phyloP scores from a whole-genome alignment of 2,888 invertebrate species.

The Acleris emargana region DNA sequence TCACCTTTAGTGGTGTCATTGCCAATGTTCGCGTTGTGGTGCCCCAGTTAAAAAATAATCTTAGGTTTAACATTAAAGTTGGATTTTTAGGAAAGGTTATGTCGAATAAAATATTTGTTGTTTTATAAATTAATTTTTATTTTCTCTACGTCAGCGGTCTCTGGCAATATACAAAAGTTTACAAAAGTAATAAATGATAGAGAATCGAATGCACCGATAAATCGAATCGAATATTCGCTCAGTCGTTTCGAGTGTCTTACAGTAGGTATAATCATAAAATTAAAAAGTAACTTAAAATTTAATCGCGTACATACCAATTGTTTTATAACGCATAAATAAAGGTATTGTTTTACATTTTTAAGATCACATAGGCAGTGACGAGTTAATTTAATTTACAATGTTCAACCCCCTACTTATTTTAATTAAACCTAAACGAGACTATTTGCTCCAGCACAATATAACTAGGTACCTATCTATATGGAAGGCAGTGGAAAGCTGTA shows the following conservation, averaged over 20 bases:
- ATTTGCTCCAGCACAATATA: not conserved
- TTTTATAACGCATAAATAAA: conserved; percentile 4
- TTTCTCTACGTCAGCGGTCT: conserved; percentile 21
- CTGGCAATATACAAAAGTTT: conserved; percentile 27
- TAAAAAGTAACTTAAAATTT: conserved; percentile 2
- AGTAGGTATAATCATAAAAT: not conserved
- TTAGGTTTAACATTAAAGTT: no score
- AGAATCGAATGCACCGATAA: conserved; percentile 11
- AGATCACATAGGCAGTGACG: conserved; percentile 27
- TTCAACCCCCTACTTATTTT: not conserved
- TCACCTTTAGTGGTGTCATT: no score
- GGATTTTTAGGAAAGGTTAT: no score
- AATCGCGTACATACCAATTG: not conserved
- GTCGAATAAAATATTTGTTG: not conserved
- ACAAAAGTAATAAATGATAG: conserved; percentile 19
- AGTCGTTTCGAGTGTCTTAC: conserved; percentile 17
- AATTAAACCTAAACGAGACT: conserved; percentile 7
- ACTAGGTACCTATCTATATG: no score
- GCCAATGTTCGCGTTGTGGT: no score
- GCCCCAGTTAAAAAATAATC: no score
- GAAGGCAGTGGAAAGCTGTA: conserved; percentile 15
- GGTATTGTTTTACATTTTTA: conserved; percentile 1
- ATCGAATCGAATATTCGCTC: conserved; percentile 9
- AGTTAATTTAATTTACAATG: not conserved
- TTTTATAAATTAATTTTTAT: conserved; percentile 31